phyloP scores from a whole-genome alignment of 2,113 vertebrate genomes.

The Cyprinodon brontotheroides region DNA sequence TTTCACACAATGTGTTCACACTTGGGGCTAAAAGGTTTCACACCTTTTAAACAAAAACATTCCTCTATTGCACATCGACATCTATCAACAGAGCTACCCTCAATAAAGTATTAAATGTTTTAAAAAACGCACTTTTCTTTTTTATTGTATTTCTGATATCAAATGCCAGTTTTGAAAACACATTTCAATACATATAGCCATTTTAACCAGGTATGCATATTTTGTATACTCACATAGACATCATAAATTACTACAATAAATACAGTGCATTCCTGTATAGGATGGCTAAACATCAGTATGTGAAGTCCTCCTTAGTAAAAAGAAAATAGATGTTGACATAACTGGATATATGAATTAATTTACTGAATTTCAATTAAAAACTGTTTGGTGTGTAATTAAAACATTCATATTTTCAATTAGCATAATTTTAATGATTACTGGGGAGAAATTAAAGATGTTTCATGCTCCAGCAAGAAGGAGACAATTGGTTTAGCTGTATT shows the following conservation, averaged over 20 bases:
- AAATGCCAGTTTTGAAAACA: neutral
- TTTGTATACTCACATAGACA: neutral
- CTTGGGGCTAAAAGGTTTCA: conserved; percentile 35
- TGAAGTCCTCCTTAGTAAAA: conserved; percentile 20
- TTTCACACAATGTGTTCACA: conserved; percentile 13
- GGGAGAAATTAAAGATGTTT: conserved; percentile 65
- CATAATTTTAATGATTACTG: conserved; percentile 72
- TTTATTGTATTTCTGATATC: neutral
- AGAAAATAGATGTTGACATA: conserved; percentile 45
- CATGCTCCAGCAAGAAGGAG: conserved; percentile 55
- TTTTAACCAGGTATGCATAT: neutral
- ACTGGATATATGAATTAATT: conserved; percentile 62
- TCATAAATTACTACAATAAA: conserved; percentile 25
- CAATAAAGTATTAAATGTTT: conserved; percentile 16
- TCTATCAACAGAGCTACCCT: conserved; percentile 18
- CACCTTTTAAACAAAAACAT: conserved; percentile 28
- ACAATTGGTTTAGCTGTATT: conserved; percentile 49
- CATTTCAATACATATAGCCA: neutral
- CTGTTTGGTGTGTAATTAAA: conserved; percentile 70
- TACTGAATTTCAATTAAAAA: conserved; percentile 68
- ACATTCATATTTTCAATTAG: conserved; percentile 67
- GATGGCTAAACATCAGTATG: neutral
- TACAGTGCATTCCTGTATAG: neutral
- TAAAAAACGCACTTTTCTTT: neutral
- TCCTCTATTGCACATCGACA: conserved; percentile 22